Percentiles rank a stretch among this genome's conserved stretches.
Evolutionary conservation across 2,797 vertebrate genomes (phyloP).

Genomic region (Trematocara caparti): DNA sequence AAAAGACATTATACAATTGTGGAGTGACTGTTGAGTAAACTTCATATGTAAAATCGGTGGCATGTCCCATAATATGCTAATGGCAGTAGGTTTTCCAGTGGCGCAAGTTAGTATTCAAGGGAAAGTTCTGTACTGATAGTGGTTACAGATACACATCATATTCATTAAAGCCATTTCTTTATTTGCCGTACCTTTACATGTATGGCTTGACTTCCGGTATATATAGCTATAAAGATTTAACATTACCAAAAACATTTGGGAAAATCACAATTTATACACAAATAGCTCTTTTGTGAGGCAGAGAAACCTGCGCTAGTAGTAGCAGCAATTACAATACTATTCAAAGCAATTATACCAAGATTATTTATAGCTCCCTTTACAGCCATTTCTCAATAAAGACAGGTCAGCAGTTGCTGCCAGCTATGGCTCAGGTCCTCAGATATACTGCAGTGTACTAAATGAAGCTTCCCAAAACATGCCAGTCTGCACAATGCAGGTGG

Average conservation of each 20-base stretch:
- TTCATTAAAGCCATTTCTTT: background rate
- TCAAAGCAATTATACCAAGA: slow-evolving; percentile 4
- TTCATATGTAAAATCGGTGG: background rate
- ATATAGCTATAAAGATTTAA: background rate
- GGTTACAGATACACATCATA: background rate
- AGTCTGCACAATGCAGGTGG: slow-evolving; percentile 16
- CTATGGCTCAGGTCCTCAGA: background rate
- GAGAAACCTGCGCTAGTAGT: background rate
- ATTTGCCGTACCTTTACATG: background rate
- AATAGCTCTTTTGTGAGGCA: background rate
- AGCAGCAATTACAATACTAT: slow-evolving; percentile 9
- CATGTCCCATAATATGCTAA: background rate
- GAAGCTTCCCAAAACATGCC: slow-evolving; percentile 5
- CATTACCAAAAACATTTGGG: background rate
- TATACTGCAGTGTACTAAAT: background rate
- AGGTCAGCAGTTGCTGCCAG: background rate
- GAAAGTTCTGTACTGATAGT: background rate
- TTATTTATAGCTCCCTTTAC: slow-evolving; percentile 17
- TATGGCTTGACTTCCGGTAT: background rate
- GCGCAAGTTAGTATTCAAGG: background rate
- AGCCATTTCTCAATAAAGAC: background rate
- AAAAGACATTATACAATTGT: background rate
- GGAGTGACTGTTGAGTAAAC: background rate
- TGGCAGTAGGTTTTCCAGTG: background rate
- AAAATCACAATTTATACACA: background rate